Percentiles rank a stretch among this genome's conserved stretches.
These are phyloP conservation scores for Aepyceros melampus DNA, from an alignment of 2,113 vertebrate genomes.

Conservation along the genomic window DNA sequence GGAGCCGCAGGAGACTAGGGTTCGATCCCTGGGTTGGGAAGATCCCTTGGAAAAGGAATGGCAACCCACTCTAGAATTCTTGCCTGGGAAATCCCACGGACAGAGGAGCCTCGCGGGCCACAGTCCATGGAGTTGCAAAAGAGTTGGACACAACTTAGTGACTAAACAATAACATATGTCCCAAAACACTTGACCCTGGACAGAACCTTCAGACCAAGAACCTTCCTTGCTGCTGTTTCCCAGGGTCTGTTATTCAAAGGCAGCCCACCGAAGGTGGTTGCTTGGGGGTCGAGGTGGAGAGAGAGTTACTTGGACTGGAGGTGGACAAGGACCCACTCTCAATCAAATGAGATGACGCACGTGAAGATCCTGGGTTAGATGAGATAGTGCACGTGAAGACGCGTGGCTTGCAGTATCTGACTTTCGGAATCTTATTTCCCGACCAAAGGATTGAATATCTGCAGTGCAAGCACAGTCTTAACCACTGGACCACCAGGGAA, in stretches of 20 bases:
- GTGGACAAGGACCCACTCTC: not conserved
- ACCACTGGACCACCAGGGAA: not conserved
- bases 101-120: not conserved
- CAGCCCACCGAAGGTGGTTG: not conserved
- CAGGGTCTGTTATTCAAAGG: not conserved
- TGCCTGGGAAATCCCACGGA: not conserved
- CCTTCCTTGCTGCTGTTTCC: not conserved
- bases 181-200: not conserved
- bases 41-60: not conserved
- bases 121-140: not conserved
- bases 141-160: not conserved
- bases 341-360: not conserved
- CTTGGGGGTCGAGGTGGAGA: not conserved
- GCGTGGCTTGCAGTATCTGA: not conserved
- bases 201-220: not conserved
- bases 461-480: not conserved
- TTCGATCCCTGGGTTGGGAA: not conserved
- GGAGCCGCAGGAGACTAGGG: not conserved
- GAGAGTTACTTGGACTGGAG: not conserved
- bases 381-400: not conserved
- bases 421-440: not conserved
- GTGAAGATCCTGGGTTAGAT: not conserved
- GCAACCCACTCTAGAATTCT: not conserved
- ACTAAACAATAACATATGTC: not conserved
- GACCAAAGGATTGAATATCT: not conserved